Evolutionary conservation across 1,140 invertebrate genomes (phyloP), one percentile per base, ranked within the genome.

Genomic region (Trichogramma pretiosum): DNA sequence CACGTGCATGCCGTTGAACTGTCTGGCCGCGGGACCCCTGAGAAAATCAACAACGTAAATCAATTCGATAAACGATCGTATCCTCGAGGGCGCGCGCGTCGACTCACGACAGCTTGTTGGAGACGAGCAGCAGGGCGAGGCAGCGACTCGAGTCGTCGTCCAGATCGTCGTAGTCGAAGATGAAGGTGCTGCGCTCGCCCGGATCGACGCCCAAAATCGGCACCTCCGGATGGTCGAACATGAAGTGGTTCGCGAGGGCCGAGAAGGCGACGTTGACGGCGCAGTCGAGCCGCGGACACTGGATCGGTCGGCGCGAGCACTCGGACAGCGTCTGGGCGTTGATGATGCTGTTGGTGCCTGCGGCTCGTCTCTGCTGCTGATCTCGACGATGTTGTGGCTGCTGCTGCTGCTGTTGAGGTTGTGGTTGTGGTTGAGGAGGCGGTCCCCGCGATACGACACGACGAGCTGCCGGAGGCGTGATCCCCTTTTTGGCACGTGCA

Each of bases 171-270:
- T 62, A 68, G n/a, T 62, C 61, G 22, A 71, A 51, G 0, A 68
- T 57, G 5, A 71, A 53, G 0, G 67, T 71, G 19, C 62, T 67
- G 17, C 66, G 65, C 13, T 56, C 52, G 2, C 55, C 66, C 1
- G 66, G 64, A n/a, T 69, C 62, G 4, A 71, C 58, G 19, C 56
- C 62, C 4, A 71, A 43, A 9, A 71, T 60, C 1, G 67, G 66
- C 3, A 70, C 66, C 45, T 71, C 66, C 0, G 68, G 67, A 56
- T 70, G 68, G 52, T 70, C 67, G 28, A 68, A 71, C 4, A 70
- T 50, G 16, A 68, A 70, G 33, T 71, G 67, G 55, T 68, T 64
- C 0, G 65, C 66, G 2, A 71, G 45, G 0, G 66, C 59, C 4
- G 67, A 69, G 44, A 70, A 67, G 2, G 67, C 65, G 5, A 70